A percentile compares a stretch with the other conserved stretches of the same genome.
phyloP scores from a whole-genome alignment of 2,888 invertebrate genomes.

The Cerastis rubricosa region DNA sequence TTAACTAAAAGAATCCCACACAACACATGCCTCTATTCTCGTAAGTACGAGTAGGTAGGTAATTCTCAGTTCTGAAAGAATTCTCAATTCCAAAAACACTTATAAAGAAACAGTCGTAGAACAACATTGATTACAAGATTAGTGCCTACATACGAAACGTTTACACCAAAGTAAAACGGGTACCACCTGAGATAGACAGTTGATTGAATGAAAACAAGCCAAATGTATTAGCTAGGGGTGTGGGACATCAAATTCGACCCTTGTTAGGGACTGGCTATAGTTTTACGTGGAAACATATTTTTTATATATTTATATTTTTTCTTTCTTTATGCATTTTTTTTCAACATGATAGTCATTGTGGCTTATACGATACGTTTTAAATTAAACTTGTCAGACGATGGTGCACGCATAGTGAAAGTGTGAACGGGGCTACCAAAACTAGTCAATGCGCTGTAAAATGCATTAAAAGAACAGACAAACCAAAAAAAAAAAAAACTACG shows the following conservation, averaged over 20 bases:
- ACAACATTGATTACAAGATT: constrained; percentile 55
- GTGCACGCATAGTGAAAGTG: too few relatives aligned
- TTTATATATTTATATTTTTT: too few relatives aligned
- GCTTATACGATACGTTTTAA: too few relatives aligned
- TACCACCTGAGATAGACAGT: constrained; percentile 66
- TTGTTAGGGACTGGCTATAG: constrained; percentile 29
- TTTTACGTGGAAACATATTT: not conserved
- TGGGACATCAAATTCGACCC: constrained; percentile 54
- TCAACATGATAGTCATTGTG: too few relatives aligned
- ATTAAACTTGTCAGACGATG: too few relatives aligned
- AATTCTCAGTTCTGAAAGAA: constrained; percentile 8
- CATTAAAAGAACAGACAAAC: too few relatives aligned
- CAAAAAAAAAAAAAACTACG: too few relatives aligned
- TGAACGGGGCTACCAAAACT: too few relatives aligned
- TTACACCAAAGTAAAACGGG: constrained; percentile 38
- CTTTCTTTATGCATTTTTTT: too few relatives aligned
- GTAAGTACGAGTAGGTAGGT: not conserved
- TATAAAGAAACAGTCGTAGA: constrained; percentile 28
- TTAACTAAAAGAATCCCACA: not conserved
- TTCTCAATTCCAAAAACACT: constrained; percentile 27
- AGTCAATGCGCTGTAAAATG: too few relatives aligned
- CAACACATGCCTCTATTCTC: not conserved
- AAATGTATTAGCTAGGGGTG: constrained; percentile 55
- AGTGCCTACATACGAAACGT: constrained; percentile 9
- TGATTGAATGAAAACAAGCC: constrained; percentile 73